Evolutionary conservation across 2,888 invertebrate genomes (phyloP).

Genomic region (Apotomis capreana): DNA sequence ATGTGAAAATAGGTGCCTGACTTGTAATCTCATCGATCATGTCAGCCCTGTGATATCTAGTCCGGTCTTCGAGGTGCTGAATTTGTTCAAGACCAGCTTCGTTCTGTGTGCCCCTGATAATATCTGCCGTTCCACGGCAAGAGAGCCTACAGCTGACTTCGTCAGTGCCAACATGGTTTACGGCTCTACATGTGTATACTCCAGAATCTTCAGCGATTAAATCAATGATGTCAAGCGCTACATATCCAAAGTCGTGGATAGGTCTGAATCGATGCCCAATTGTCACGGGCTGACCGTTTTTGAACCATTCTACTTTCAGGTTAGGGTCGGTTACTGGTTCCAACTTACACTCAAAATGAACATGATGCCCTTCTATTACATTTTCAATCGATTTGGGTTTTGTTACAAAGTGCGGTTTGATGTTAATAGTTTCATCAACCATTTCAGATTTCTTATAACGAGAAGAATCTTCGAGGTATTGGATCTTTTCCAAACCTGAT

Average conservation of each 20-base stretch:
- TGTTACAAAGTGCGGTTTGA: constrained; percentile 92
- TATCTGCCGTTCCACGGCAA: constrained; percentile 90
- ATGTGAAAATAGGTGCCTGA: constrained; percentile 96
- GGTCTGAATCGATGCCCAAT: constrained; percentile 97
- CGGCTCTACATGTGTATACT: constrained; percentile 96
- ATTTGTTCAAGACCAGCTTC: constrained; percentile 95
- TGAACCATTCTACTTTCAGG: constrained; percentile 98
- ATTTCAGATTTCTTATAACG: constrained; percentile 92
- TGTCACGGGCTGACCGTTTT: constrained; percentile 96
- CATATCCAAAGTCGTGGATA: constrained; percentile 99
- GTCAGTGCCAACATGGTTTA: constrained; percentile 94
- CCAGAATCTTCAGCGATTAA: constrained; percentile 98
- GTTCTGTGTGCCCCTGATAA: constrained; percentile 93
- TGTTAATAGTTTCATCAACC: constrained; percentile 91
- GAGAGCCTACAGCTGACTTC: constrained; percentile 90
- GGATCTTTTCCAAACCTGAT: constrained; percentile 95
- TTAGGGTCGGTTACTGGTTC: constrained; percentile 98
- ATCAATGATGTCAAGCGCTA: constrained; percentile 97
- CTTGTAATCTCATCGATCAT: constrained; percentile 91
- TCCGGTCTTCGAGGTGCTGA: constrained; percentile 93
- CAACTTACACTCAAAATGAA: constrained; percentile 98
- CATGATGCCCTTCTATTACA: constrained; percentile 94
- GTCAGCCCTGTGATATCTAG: constrained; percentile 89
- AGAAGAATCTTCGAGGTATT: constrained; percentile 94
- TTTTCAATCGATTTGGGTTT: constrained; percentile 94